Evolutionary conservation across 37 sponge, comb jelly and placozoan genomes (phyloP).

Genomic region (Ephydatia muelleri): DNA sequence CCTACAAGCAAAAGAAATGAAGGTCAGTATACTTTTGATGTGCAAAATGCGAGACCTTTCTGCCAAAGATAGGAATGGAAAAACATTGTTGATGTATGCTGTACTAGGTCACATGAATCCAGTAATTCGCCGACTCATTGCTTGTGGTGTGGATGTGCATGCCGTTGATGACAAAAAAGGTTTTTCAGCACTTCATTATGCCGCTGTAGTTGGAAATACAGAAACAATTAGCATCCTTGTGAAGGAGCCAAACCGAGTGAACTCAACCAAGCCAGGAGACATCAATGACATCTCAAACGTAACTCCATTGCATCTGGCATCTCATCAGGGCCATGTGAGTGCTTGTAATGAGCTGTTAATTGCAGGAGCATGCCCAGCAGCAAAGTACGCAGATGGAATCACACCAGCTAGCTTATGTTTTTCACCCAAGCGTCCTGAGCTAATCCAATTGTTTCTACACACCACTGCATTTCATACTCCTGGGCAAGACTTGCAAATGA

Average conservation of each 20-base stretch:
- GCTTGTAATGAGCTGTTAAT: background rate
- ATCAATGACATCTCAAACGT: background rate
- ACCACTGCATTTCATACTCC: background rate
- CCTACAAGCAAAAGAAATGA: background rate
- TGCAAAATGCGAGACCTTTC: background rate
- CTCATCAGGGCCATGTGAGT: background rate
- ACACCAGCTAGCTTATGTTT: background rate
- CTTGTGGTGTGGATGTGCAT: background rate
- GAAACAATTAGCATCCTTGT: background rate
- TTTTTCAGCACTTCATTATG: background rate
- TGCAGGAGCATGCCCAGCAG: background rate
- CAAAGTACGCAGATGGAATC: background rate
- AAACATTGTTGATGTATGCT: background rate
- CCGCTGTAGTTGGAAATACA: background rate
- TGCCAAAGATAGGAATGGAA: background rate
- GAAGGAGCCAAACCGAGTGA: background rate
- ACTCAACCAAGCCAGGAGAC: background rate
- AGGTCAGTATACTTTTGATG: background rate
- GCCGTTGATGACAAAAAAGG: background rate
- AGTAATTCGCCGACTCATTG: background rate
- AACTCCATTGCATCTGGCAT: background rate
- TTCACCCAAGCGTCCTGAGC: background rate
- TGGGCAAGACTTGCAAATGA: background rate
- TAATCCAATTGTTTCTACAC: background rate
- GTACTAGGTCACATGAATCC: background rate